phyloP scores from a whole-genome alignment of 1,140 invertebrate genomes.

The Pseudomyrmex sp. region DNA sequence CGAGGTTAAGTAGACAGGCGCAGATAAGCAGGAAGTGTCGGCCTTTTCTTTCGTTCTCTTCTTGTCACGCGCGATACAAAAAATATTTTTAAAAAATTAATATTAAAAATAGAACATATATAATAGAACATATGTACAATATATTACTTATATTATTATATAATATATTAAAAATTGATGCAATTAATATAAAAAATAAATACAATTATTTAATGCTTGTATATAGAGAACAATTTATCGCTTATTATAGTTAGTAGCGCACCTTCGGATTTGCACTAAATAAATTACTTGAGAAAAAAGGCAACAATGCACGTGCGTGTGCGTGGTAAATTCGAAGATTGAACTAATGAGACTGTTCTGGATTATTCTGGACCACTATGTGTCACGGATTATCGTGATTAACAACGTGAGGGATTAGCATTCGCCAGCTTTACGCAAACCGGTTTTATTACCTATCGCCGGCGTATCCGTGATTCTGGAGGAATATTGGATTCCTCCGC shows the following conservation, averaged over 20 bases:
- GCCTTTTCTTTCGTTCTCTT: background rate
- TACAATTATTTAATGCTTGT: too few relatives aligned
- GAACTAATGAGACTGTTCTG: conserved; percentile 40
- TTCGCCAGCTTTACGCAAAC: conserved; percentile 37
- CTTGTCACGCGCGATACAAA: background rate
- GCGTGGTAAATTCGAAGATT: conserved; percentile 19
- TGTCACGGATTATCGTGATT: conserved; percentile 32
- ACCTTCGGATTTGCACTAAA: background rate
- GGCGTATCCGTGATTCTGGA: conserved; percentile 43
- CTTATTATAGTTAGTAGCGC: background rate
- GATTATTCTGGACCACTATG: too few relatives aligned
- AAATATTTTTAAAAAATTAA: background rate
- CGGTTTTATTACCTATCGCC: conserved; percentile 46
- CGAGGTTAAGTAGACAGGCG: background rate
- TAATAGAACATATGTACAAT: too few relatives aligned
- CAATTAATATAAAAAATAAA: too few relatives aligned
- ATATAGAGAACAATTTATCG: background rate
- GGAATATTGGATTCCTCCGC: conserved; percentile 40
- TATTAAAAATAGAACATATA: background rate
- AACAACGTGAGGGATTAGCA: conserved; percentile 45
- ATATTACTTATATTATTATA: too few relatives aligned
- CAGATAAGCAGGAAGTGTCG: background rate
- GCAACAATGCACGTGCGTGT: too few relatives aligned
- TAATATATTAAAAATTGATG: too few relatives aligned
- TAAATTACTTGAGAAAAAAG: background rate